phyloP scores from a whole-genome alignment of 1,140 invertebrate genomes.

The Magallana gigas region DNA sequence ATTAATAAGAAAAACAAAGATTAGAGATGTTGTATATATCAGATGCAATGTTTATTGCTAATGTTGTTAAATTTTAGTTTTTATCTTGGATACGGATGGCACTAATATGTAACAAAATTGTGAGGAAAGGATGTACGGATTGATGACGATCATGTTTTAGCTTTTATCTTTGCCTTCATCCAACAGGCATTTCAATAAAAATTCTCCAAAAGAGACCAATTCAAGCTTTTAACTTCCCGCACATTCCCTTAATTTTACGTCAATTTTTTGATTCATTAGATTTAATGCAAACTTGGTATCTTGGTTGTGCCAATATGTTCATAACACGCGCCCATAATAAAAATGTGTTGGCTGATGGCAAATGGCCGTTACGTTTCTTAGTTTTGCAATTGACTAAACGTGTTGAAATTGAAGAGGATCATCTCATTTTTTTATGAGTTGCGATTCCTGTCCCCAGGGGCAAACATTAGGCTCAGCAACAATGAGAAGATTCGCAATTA shows the following conservation, averaged over 20 bases:
- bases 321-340: slow-evolving; percentile 4
- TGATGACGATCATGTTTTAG: background rate
- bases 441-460: background rate
- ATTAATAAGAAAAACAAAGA: background rate
- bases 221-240: background rate
- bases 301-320: slow-evolving; percentile 15
- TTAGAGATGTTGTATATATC: slow-evolving; percentile 6
- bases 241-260: slow-evolving; percentile 20
- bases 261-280: slow-evolving; percentile 35
- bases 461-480: background rate
- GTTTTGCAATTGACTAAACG: slow-evolving; percentile 11
- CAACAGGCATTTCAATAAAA: background rate
- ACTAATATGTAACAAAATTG: slow-evolving; percentile 8
- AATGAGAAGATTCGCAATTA: background rate
- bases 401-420: slow-evolving; percentile 19
- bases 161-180: background rate
- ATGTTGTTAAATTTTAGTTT: background rate
- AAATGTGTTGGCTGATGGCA: background rate
- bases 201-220: slow-evolving; percentile 1
- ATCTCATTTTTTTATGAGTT: background rate
- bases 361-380: slow-evolving; percentile 13
- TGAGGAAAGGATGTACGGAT: background rate
- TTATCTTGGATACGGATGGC: background rate
- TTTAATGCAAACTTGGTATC: slow-evolving; percentile 34
- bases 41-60: slow-evolving; percentile 1